phyloP scores from a whole-genome alignment of 2,888 invertebrate genomes.

The Drosophila antonietae region DNA sequence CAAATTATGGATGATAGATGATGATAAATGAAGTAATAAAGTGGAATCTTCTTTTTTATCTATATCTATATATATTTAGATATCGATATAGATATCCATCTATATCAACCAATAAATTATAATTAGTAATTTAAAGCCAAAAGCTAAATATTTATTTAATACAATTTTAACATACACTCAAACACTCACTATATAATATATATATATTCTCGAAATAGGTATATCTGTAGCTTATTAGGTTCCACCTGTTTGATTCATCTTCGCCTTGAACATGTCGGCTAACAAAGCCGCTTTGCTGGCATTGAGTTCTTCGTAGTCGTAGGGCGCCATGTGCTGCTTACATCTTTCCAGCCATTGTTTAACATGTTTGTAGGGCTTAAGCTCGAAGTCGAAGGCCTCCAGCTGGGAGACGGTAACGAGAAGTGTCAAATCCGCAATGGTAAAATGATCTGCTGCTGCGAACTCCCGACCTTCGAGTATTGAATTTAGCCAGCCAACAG shows the following conservation, averaged over 20 bases:
- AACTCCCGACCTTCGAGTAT: conserved; percentile 86
- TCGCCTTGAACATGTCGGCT: conserved; percentile 86
- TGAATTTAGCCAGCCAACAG: conserved; percentile 86
- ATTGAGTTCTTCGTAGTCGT: conserved; percentile 89
- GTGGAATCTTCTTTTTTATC: neutral
- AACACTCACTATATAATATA: neutral
- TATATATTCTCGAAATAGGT: neutral
- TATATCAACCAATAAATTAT: neutral
- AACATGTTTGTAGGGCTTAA: conserved; percentile 85
- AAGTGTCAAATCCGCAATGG: conserved; percentile 83
- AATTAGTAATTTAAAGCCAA: neutral
- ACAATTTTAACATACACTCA: conserved; percentile 3
- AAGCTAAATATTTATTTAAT: conserved; percentile 38
- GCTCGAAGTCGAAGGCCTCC: conserved; percentile 86
- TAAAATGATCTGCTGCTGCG: conserved; percentile 86
- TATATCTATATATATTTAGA: neutral
- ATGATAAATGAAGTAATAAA: too few species aligned
- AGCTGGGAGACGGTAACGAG: conserved; percentile 83
- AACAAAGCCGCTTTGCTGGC: conserved; percentile 86
- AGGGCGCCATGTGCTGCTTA: conserved; percentile 87
- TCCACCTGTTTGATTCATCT: conserved; percentile 61
- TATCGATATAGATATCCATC: neutral
- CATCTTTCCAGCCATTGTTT: conserved; percentile 88
- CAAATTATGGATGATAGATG: neutral
- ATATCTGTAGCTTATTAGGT: conserved; percentile 3